Evolutionary conservation across 2,888 invertebrate species (phyloP).

Genomic region (Theristus sp.): DNA sequence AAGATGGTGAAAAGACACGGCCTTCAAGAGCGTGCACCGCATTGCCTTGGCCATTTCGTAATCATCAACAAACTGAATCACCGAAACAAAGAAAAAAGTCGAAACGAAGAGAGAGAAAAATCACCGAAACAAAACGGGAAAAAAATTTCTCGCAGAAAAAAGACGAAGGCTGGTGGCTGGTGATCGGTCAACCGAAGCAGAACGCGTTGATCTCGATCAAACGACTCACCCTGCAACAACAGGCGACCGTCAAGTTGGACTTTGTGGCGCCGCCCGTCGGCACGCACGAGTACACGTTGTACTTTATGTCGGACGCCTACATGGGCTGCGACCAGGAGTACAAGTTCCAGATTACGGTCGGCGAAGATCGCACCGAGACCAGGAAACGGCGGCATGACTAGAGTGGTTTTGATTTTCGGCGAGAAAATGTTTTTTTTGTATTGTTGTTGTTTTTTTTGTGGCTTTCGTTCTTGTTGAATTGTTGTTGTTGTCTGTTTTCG

Average conservation of each 20-base stretch:
- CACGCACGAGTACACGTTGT: slow-evolving; percentile 57
- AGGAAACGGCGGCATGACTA: neutral
- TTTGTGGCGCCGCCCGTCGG: slow-evolving; percentile 72
- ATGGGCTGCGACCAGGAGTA: slow-evolving; percentile 99
- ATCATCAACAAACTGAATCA: no score
- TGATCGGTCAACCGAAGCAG: slow-evolving; percentile 68
- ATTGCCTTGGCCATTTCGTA: no score
- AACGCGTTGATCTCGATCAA: slow-evolving; percentile 93
- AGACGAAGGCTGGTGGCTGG: slow-evolving; percentile 68
- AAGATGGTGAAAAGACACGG: no score
- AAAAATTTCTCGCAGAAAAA: slow-evolving; percentile 39
- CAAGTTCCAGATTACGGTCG: slow-evolving; percentile 45
- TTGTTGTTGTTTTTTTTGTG: no score
- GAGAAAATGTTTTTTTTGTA: neutral
- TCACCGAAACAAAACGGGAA: no score
- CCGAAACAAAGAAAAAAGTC: no score
- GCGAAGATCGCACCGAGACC: neutral
- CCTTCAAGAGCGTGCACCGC: no score
- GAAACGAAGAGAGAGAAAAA: no score
- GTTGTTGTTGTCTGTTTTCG: no score
- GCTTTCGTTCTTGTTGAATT: no score
- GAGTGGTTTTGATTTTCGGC: neutral
- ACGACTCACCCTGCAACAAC: slow-evolving; percentile 66
- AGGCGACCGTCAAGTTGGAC: slow-evolving; percentile 65
- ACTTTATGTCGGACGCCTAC: slow-evolving; percentile 98